These are phyloP conservation scores for Antheraea assamensis DNA, from an alignment of 2,888 invertebrate species.

Conservation along the genomic window DNA sequence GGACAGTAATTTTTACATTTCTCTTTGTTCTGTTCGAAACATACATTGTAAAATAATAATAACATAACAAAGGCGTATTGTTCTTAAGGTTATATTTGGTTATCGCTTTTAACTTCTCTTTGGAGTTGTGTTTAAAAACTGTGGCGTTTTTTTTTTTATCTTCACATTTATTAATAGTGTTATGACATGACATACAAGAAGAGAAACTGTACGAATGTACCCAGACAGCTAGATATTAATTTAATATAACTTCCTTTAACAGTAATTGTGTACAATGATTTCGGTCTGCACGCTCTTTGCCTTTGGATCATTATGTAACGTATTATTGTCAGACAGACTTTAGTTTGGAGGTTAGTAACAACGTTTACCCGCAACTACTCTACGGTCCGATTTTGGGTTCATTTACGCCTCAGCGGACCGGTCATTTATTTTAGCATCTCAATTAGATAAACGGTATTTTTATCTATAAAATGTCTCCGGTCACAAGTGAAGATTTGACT, in stretches of 20 bases:
- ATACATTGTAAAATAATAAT: no score
- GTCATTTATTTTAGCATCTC: no score
- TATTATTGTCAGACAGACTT: background rate
- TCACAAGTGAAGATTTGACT: no score
- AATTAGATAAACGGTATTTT: no score
- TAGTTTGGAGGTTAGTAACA: background rate
- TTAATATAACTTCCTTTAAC: slow-evolving; percentile 69
- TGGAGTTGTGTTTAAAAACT: background rate
- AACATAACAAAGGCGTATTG: no score
- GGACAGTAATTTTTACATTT: no score
- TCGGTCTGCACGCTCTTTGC: slow-evolving; percentile 22
- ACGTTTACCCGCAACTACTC: background rate
- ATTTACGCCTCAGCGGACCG: background rate
- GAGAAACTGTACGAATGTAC: slow-evolving; percentile 47
- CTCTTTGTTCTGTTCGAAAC: no score
- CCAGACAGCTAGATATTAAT: slow-evolving; percentile 54
- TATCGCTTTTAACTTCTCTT: no score
- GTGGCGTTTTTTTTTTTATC: background rate
- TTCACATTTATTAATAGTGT: background rate
- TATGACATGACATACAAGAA: slow-evolving; percentile 14
- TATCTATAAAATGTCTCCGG: no score
- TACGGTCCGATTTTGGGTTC: background rate
- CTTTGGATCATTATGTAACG: slow-evolving; percentile 19
- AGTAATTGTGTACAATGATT: slow-evolving; percentile 56
- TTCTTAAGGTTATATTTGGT: no score